These are phyloP conservation scores for Microplitis demolitor DNA, from an alignment of 1,140 invertebrate species.

Conservation along the genomic window DNA sequence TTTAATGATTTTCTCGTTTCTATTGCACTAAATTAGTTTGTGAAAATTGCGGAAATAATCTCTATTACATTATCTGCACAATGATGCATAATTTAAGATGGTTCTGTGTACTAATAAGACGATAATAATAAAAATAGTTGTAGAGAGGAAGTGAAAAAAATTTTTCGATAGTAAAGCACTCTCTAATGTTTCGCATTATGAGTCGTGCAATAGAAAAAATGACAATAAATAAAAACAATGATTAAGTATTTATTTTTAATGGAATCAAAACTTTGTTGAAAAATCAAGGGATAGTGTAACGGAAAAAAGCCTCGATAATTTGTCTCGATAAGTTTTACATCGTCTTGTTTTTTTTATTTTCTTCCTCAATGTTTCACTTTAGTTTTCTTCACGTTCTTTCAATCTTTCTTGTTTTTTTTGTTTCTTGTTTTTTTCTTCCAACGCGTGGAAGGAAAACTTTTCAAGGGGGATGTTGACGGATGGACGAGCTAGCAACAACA, in stretches of 20 bases:
- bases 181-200: no score
- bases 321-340: slow-evolving; percentile 8
- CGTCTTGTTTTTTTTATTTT: neutral
- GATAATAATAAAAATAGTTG: no score
- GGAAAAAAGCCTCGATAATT: neutral
- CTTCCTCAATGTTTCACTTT: neutral
- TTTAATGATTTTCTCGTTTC: no score
- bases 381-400: neutral
- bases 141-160: no score
- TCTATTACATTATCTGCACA: no score
- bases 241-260: neutral
- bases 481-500: slow-evolving; percentile 13
- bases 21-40: no score
- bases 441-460: slow-evolving; percentile 1
- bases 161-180: no score
- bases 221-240: neutral
- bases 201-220: no score
- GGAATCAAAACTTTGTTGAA: neutral
- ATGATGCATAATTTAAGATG: no score
- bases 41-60: no score
- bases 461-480: neutral
- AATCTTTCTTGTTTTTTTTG: neutral
- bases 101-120: no score
- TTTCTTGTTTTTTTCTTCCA: neutral
- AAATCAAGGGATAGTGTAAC: neutral